Conservation (phyloP, 2,797 vertebrate genomes). For the Pampus argenteus region DNA sequence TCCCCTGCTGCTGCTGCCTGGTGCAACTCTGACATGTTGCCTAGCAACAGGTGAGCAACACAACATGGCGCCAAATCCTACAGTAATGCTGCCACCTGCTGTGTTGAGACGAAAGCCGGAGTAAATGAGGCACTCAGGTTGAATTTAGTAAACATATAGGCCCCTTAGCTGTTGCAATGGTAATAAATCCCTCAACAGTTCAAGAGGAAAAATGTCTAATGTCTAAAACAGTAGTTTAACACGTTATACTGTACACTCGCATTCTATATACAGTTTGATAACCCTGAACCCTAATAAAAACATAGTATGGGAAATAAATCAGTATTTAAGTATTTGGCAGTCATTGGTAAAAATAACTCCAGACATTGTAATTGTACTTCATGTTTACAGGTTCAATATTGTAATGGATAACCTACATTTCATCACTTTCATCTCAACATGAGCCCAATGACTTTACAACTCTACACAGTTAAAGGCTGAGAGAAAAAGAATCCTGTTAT, state of each 20-base stretch:
- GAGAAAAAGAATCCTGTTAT: not conserved
- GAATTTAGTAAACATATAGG: not conserved
- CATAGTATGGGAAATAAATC: not conserved
- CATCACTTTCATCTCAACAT: not conserved
- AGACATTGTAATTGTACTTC: too few relatives aligned
- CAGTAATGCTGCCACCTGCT: conserved; percentile 47
- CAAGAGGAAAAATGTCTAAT: too few relatives aligned
- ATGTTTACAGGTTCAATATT: not conserved
- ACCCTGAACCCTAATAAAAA: too few relatives aligned
- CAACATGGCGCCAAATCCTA: conserved; percentile 10
- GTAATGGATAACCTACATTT: not conserved
- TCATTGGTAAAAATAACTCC: not conserved
- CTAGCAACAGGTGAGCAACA: conserved; percentile 46
- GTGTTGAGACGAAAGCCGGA: not conserved
- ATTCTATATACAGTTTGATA: too few relatives aligned
- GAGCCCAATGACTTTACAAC: not conserved
- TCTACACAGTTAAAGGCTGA: not conserved
- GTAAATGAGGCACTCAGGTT: too few relatives aligned
- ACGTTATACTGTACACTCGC: too few relatives aligned
- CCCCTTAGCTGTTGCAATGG: too few relatives aligned
- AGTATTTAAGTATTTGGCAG: not conserved
- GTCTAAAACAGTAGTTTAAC: too few relatives aligned
- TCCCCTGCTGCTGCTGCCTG: conserved; percentile 89
- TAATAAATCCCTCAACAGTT: too few relatives aligned
- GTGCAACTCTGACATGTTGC: conserved; percentile 90